Base-by-base conservation (phyloP, 2,888 invertebrate genomes). In the Harmothoe impar region DNA sequence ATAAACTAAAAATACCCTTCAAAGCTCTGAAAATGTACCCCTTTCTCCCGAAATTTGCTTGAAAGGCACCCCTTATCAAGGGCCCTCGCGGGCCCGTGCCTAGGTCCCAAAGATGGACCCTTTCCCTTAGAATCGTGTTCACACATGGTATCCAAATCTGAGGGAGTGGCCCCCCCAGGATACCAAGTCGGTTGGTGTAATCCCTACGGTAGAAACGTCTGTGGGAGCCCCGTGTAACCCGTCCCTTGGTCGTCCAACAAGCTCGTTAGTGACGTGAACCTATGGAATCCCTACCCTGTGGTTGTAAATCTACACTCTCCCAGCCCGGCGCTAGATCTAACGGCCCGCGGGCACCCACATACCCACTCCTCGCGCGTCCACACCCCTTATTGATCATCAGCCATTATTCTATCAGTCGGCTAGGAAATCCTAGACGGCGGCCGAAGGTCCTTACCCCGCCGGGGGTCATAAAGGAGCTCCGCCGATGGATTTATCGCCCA, bases 361-460 rank as follows among this genome's bases (percentile, higher is more conserved):
- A 33, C 17, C 81, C 43, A 15, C 43, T 81, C 81, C 23, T 25
- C 43, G 3, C 43, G 23, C 81, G n/a, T 43, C 81, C 33, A 20
- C 43, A 81, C 35, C 81, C 81, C 20, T 3, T 43, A 81, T 81
- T 81, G 81, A 81, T 81, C 81, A 20, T 15, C 43, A 15, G 35
- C 81, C 81, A 81, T 81, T 81, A 81, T 81, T 33, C 81, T 43
- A 81, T 81, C 17, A 81, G 35, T 81, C 25, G 81, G n/a, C 81
- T 15, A 81, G 81, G 81, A 81, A 35, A 81, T 81, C 81, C 81
- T 35, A 33, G 81, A 81, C 81, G 81, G 35, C 23, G 81, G 43
- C 81, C 35, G 43, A 81, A 35, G 81, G 81, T 33, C 81, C 81
- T 81, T 81, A 81, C 35, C 81, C 81, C 81, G 43, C n/a, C 33